Conservation (phyloP, 2,797 vertebrate species). For the Poeciliopsis paucimaculata region DNA sequence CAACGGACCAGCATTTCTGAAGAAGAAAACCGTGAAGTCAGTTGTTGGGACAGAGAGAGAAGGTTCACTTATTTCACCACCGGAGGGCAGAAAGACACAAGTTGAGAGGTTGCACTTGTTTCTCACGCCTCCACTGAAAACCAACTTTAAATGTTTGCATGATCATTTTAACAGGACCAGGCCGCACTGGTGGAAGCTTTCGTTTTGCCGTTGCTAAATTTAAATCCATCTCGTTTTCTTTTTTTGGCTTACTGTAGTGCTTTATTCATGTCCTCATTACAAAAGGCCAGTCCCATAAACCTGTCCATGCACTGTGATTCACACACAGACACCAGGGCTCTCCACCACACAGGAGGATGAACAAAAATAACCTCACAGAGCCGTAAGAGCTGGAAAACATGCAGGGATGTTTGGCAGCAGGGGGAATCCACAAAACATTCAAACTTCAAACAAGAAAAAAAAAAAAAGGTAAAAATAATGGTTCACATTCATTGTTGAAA, state of each 20-base stretch:
- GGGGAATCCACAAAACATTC: too few species aligned
- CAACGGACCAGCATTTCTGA: neutral
- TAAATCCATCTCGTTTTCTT: neutral
- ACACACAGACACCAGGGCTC: conserved; percentile 11
- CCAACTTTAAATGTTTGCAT: neutral
- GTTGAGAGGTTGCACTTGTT: too few species aligned
- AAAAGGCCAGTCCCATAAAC: conserved; percentile 8
- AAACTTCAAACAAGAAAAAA: too few species aligned
- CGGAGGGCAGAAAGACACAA: conserved; percentile 42
- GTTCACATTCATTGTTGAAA: too few species aligned
- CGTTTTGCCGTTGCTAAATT: neutral
- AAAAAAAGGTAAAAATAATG: too few species aligned
- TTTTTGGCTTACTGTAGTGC: neutral
- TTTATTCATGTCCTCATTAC: neutral
- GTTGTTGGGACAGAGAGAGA: neutral
- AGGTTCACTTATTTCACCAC: conserved; percentile 41
- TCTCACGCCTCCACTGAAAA: neutral
- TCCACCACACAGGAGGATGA: neutral
- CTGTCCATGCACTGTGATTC: conserved; percentile 11
- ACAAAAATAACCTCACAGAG: neutral
- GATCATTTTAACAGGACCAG: neutral
- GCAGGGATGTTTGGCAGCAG: too few species aligned
- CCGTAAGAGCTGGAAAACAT: neutral
- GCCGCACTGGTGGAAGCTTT: neutral
- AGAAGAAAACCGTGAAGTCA: neutral